Conservation (phyloP, 2,797 vertebrate species). For the Ataeniobius toweri region DNA sequence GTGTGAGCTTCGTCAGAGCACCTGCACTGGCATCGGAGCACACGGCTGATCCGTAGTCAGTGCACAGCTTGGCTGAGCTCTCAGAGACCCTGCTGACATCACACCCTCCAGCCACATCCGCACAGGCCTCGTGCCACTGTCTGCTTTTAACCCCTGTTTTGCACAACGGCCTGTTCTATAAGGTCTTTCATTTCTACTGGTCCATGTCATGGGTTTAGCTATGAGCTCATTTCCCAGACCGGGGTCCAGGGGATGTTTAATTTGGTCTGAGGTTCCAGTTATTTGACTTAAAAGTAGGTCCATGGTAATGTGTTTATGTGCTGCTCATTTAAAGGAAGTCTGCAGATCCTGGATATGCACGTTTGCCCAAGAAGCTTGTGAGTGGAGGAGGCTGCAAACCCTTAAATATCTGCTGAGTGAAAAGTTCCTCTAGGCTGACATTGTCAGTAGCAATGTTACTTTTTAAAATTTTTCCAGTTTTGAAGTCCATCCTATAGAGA, state of each 20-base stretch:
- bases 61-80: conserved; percentile 14
- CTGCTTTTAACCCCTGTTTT: conserved; percentile 23
- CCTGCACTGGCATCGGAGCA: conserved; percentile 40
- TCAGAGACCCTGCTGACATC: conserved; percentile 42
- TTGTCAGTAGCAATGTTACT: conserved; percentile 19
- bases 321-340: conserved; percentile 52
- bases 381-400: conserved; percentile 27
- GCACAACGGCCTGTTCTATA: conserved; percentile 48
- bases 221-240: conserved; percentile 73
- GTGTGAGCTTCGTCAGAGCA: conserved; percentile 21
- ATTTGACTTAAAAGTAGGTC: conserved; percentile 63
- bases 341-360: conserved; percentile 13
- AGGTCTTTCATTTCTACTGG: conserved; percentile 66
- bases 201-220: conserved; percentile 68
- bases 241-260: conserved; percentile 70
- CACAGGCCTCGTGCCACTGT: conserved; percentile 44
- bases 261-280: conserved; percentile 55
- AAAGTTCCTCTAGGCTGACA: conserved; percentile 32
- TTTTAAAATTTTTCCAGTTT: conserved; percentile 44
- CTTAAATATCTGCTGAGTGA: conserved; percentile 24
- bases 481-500: conserved; percentile 2
- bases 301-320: conserved; percentile 63
- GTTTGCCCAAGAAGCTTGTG: conserved; percentile 28
- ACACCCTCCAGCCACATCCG: conserved; percentile 54
- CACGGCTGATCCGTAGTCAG: neutral